These are phyloP conservation scores for Sebastolobus altivelis DNA, from an alignment of 2,797 vertebrate genomes.

Conservation along the genomic window DNA sequence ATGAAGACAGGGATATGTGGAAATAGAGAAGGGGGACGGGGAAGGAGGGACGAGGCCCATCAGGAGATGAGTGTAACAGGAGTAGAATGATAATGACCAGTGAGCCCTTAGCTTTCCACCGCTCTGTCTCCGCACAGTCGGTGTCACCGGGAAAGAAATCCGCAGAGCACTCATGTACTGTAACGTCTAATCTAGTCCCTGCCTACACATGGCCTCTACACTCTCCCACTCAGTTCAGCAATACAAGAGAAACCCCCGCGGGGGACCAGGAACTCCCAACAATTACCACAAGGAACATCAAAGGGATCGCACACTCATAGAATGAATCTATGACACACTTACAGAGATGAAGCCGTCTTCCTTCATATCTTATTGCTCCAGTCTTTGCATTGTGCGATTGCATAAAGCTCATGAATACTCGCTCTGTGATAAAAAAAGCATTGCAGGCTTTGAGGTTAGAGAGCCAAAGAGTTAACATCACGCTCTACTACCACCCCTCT, in stretches of 20 bases:
- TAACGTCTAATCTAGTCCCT: conserved; percentile 50
- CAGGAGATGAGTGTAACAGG: conserved; percentile 56
- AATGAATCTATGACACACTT: conserved; percentile 62
- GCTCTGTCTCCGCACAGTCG: conserved; percentile 24
- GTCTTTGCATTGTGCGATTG: conserved; percentile 47
- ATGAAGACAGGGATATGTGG: conserved; percentile 69
- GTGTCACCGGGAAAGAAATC: conserved; percentile 39
- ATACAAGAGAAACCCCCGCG: conserved; percentile 49
- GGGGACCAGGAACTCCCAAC: conserved; percentile 54
- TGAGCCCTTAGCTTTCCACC: conserved; percentile 26
- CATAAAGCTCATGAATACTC: conserved; percentile 51
- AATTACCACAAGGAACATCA: conserved; percentile 66
- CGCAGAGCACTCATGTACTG: conserved; percentile 25
- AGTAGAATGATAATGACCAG: conserved; percentile 68
- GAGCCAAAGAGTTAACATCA: conserved; percentile 58
- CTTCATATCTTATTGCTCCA: conserved; percentile 55
- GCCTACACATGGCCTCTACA: conserved; percentile 39
- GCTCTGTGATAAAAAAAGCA: conserved; percentile 42
- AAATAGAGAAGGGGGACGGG: conserved; percentile 31
- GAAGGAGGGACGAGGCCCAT: conserved; percentile 46
- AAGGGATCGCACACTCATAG: conserved; percentile 47
- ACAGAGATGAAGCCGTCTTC: conserved; percentile 38
- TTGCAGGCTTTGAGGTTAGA: conserved; percentile 29
- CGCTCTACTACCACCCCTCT: conserved; percentile 21
- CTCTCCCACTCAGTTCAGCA: conserved; percentile 40